A percentile compares a stretch with the other conserved stretches of the same genome.
Conservation (phyloP, 2,797 vertebrate genomes). For the Helarctos malayanus region DNA sequence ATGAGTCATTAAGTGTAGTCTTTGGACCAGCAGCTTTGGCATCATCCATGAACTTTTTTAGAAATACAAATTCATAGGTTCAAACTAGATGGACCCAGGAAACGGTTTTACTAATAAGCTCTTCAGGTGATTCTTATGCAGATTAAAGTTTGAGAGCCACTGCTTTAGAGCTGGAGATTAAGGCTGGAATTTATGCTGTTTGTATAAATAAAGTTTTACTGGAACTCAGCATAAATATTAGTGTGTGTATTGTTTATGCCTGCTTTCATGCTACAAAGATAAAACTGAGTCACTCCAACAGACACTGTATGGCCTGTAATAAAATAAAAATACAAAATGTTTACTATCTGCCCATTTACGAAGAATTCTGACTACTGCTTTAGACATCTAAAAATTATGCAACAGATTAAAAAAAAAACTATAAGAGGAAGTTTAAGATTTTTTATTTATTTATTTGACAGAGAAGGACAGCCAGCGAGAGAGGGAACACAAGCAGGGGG, state of each 20-base stretch:
- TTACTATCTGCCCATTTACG: background rate
- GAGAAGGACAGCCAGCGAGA: too few species aligned
- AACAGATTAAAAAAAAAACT: background rate
- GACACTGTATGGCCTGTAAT: background rate
- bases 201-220: background rate
- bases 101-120: background rate
- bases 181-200: background rate
- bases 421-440: too few species aligned
- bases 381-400: background rate
- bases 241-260: background rate
- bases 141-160: background rate
- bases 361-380: background rate
- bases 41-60: background rate
- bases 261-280: background rate
- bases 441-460: too few species aligned
- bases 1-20: background rate
- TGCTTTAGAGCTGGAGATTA: background rate
- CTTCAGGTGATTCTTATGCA: background rate
- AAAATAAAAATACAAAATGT: conserved; percentile 10
- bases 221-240: background rate
- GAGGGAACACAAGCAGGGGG: too few species aligned
- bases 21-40: background rate
- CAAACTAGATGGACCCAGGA: background rate
- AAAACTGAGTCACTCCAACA: background rate
- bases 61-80: background rate